Percentiles rank a stretch among this genome's conserved stretches.
phyloP scores from a whole-genome alignment of 2,113 vertebrate genomes.

The Geococcyx californianus region DNA sequence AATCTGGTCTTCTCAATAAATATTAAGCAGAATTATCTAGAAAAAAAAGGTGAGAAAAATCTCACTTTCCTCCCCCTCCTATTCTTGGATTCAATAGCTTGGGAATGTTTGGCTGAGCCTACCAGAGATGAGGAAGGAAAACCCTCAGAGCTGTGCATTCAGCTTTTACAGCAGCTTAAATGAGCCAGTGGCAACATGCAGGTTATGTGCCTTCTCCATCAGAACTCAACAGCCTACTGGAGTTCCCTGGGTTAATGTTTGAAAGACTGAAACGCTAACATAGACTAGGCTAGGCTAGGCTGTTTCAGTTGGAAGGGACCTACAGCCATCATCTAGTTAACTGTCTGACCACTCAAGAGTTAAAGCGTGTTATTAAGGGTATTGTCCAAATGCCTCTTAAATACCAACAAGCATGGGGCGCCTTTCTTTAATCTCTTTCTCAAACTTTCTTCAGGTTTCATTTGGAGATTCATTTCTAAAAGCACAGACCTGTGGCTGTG shows the following conservation, averaged over 20 bases:
- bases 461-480: not conserved
- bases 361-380: accelerated
- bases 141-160: not conserved
- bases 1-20: not conserved
- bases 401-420: not conserved
- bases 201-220: not conserved
- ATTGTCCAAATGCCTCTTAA: not conserved
- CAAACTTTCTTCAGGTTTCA: not conserved
- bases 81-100: not conserved
- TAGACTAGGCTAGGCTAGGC: not conserved
- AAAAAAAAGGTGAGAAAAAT: conserved; percentile 14
- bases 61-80: not conserved
- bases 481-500: conserved; percentile 15
- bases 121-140: not conserved
- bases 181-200: accelerated
- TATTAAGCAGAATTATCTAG: not conserved
- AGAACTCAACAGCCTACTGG: accelerated
- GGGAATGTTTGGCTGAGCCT: not conserved
- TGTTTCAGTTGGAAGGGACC: not conserved
- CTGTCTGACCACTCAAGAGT: not conserved
- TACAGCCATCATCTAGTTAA: not conserved
- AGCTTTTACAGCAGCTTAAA: not conserved
- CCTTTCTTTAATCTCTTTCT: not conserved
- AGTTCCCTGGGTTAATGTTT: not conserved
- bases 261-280: not conserved